Evolutionary conservation across 1,140 invertebrate genomes (phyloP).

Genomic region (Scaptomyza hsui): DNA sequence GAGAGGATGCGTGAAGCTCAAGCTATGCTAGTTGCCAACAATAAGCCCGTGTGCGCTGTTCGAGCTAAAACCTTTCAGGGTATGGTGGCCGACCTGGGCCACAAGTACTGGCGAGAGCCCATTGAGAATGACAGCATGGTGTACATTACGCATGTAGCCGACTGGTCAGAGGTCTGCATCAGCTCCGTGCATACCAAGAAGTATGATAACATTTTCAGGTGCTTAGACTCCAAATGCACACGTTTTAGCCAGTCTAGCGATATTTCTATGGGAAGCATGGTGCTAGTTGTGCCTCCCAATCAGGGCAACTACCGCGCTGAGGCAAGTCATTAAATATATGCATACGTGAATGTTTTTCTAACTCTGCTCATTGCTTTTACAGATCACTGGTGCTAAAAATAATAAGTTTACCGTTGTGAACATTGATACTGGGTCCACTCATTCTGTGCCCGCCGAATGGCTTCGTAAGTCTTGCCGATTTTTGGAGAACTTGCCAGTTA

Average conservation of each 20-base stretch:
- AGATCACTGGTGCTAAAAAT: constrained; percentile 19
- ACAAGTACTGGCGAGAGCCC: constrained; percentile 49
- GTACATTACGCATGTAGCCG: constrained; percentile 39
- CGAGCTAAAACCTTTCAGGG: constrained; percentile 35
- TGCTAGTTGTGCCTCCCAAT: constrained; percentile 34
- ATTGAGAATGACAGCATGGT: constrained; percentile 27
- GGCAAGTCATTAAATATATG: neutral
- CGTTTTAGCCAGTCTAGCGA: constrained; percentile 12
- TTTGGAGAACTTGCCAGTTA: constrained; percentile 49
- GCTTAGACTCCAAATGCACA: constrained; percentile 33
- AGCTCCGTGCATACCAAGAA: constrained; percentile 37
- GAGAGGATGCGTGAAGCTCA: constrained; percentile 1
- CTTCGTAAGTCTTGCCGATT: constrained; percentile 57
- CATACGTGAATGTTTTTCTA: neutral
- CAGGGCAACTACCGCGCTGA: constrained; percentile 47
- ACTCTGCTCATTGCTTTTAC: neutral
- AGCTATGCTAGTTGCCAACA: constrained; percentile 20
- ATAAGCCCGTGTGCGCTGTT: constrained; percentile 29
- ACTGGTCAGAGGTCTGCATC: constrained; percentile 42
- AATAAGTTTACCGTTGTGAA: constrained; percentile 36
- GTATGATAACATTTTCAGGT: constrained; percentile 42
- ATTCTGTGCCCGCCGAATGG: neutral
- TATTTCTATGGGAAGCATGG: constrained; percentile 36
- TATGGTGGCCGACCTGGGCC: constrained; percentile 22
- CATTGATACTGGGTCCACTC: constrained; percentile 45